A percentile compares a stretch with the other conserved stretches of the same genome.
These are phyloP conservation scores for Sesia bembeciformis DNA, from an alignment of 2,888 invertebrate species.

Conservation along the genomic window DNA sequence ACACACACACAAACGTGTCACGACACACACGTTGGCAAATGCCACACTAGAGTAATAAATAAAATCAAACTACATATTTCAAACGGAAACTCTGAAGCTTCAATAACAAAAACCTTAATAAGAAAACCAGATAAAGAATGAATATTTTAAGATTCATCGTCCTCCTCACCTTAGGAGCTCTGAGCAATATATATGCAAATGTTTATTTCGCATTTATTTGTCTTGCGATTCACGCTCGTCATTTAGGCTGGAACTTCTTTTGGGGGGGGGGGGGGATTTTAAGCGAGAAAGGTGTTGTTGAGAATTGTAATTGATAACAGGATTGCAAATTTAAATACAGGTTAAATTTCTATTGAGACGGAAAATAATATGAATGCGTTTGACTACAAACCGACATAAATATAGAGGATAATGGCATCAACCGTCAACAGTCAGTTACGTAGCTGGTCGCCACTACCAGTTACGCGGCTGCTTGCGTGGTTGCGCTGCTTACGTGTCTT, in stretches of 20 bases:
- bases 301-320: neutral
- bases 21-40: too few species aligned
- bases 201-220: slow-evolving; percentile 1
- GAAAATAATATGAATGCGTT: too few species aligned
- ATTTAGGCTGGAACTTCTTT: neutral
- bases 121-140: neutral
- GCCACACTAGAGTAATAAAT: too few species aligned
- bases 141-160: slow-evolving; percentile 21
- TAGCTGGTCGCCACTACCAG: too few species aligned
- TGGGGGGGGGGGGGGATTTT: neutral
- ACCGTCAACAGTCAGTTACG: too few species aligned
- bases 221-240: slow-evolving; percentile 1
- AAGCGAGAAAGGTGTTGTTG: neutral
- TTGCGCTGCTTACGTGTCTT: too few species aligned
- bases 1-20: too few species aligned
- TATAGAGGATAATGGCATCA: too few species aligned
- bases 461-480: too few species aligned
- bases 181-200: slow-evolving; percentile 24
- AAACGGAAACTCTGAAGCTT: neutral
- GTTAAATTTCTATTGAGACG: too few species aligned
- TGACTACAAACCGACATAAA: too few species aligned
- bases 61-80: too few species aligned
- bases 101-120: neutral
- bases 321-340: neutral
- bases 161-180: slow-evolving; percentile 4